These are phyloP conservation scores for Limnephilus lunatus DNA, from an alignment of 2,888 invertebrate genomes.

Conservation along the genomic window DNA sequence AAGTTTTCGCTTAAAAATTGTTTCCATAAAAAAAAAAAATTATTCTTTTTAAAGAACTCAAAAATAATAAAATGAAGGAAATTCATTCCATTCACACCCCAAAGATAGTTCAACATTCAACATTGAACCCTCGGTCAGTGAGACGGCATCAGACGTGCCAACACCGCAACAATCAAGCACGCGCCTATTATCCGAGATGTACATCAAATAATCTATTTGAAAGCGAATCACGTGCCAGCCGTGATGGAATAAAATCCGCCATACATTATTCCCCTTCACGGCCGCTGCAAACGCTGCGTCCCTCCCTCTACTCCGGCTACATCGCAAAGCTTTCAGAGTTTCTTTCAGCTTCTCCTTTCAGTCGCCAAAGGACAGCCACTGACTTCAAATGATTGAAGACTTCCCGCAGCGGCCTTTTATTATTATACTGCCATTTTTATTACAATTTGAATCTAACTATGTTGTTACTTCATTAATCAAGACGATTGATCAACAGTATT, in stretches of 20 bases:
- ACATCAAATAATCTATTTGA: slow-evolving; percentile 42
- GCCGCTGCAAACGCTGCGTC: slow-evolving; percentile 21
- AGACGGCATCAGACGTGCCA: not conserved
- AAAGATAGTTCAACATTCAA: not conserved
- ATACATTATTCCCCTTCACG: slow-evolving; percentile 36
- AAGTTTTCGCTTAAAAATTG: too few species aligned
- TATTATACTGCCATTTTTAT: not conserved
- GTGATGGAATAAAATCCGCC: slow-evolving; percentile 31
- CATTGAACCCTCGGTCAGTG: not conserved
- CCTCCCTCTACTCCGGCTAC: not conserved
- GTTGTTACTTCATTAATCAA: not conserved
- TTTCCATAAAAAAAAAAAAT: too few species aligned
- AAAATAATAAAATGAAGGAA: not conserved
- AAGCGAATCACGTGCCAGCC: slow-evolving; percentile 30
- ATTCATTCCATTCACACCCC: not conserved
- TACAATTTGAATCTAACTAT: not conserved
- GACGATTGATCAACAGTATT: not conserved
- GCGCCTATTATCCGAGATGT: slow-evolving; percentile 18
- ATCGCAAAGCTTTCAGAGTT: slow-evolving; percentile 34
- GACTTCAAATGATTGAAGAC: slow-evolving; percentile 47
- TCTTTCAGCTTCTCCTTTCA: slow-evolving; percentile 27
- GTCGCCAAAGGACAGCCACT: slow-evolving; percentile 31
- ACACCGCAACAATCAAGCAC: not conserved
- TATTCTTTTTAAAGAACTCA: not conserved
- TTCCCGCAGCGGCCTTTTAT: not conserved